Evolutionary conservation across 2,888 invertebrate species (phyloP), one percentile per base, ranked within the genome.

Genomic region (Eretmocerus hayati): DNA sequence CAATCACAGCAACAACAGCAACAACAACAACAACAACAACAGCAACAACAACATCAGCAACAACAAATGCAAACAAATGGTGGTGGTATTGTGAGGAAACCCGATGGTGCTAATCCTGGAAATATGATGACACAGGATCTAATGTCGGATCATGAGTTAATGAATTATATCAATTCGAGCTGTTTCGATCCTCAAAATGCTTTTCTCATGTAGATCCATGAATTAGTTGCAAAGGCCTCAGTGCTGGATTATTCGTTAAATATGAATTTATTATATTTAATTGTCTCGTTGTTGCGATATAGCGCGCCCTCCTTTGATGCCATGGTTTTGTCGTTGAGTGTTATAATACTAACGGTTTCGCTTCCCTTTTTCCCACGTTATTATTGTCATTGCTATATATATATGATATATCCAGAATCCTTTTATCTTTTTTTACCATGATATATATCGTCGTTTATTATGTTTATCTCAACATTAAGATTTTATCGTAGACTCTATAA

Each of bases 91-190:
- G 76, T 76, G 63, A 78, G 80, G 70, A 74, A 70, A 56, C 61
- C 66, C 46, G 71, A 70, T 26, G 36, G 40, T 2, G 6, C 31
- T 4, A 65, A 69, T 23, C 59, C 59, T 19, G 61, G 57, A 13
- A 59, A 58, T 33, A 81, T 81, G 77, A 79, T 80, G 72, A 85
- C 77, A 44, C 84, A 85, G 65, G 81, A 86, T 39, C 78, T 90
- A 62, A 87, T 91, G 84, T 87, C 87, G 55, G 90, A 90, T 71
- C 86, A 85, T 72, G 90, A 91, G 74, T 78, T 91, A 59, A 80
- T 91, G 59, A 89, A 85, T 69, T 88, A 89, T 73, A 90, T 91
- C 59, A 90, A 90, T 76, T 87, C 90, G 42, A 87, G 85, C 76
- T 87, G 88, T 71, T 90, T 91, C 71, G 90, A 90, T 74, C 85